Base-by-base conservation (phyloP, 2,888 invertebrate genomes). In the Philereme vetulata region DNA sequence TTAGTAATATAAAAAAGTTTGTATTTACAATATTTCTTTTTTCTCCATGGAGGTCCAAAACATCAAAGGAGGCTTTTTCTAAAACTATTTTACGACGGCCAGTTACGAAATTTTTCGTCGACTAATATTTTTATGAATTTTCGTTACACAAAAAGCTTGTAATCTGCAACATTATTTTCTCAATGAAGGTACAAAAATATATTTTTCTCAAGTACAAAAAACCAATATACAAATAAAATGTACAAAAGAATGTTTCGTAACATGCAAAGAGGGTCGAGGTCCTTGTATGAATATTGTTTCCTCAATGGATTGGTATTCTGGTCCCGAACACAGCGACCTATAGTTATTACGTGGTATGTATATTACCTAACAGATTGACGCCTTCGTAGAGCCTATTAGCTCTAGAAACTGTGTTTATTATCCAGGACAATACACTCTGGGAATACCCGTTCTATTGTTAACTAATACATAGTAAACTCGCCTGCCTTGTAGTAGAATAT, bases 241-340 rank as follows among this genome's bases (percentile, higher is more conserved):
- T 51, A 58, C 34, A 56, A 43, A 48, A 32, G 40, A 44, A 55
- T 56, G 53, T 88, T 82, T 88, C 80, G 87, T 82, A 86, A 86
- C 80, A 74, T 71, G 75, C 81, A 90, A 89, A 70, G 82, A 82
- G 89, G 65, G 90, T 90, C 90, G 88, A 90, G 90, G 90, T 77
- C 70, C 62, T 51, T 46, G 70, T 71, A 70, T 78, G 69, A 73
- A 72, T 72, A 72, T 80, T 74, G 68, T 90, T 88, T 88, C 90
- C 88, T 89, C 81, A 78, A 80, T 70, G 69, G 67, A 77, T 85
- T 83, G 79, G 77, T 85, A 90, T 90, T 84, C 90, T 65, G 65
- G 60, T 64, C 77, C 78, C 83, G 80, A 64, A 60, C 64, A 46
- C 59, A 63, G 58, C 83, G 88, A 87, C 88, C 85, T 62, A 62